Evolutionary conservation across 1,140 invertebrate species (phyloP).

Genomic region (Wasmannia auropunctata): DNA sequence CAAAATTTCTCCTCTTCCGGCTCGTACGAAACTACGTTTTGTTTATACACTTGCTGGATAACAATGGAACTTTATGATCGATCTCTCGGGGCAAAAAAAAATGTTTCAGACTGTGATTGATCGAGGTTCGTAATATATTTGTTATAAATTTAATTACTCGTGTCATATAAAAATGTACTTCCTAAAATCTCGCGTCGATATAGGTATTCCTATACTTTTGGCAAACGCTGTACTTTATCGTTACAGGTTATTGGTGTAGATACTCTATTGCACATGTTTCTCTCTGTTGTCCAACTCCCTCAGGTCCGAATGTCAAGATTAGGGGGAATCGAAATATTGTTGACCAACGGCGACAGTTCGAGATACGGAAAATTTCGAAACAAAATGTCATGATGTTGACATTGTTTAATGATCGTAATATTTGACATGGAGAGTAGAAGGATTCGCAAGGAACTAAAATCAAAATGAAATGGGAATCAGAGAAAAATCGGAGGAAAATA

Average conservation of each 20-base stretch:
- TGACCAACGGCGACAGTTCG: slow-evolving; percentile 23
- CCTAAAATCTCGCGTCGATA: background rate
- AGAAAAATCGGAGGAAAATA: background rate
- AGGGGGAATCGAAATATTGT: slow-evolving; percentile 49
- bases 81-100: background rate
- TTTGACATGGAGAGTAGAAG: background rate
- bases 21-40: background rate
- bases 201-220: background rate
- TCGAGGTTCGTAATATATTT: background rate
- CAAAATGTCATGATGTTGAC: slow-evolving; percentile 16
- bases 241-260: slow-evolving; percentile 31
- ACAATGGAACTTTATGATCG: background rate
- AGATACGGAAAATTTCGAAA: slow-evolving; percentile 46
- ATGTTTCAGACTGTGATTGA: background rate
- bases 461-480: background rate
- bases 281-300: slow-evolving; percentile 42
- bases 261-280: slow-evolving; percentile 33
- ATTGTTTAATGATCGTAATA: slow-evolving; percentile 39
- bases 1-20: background rate
- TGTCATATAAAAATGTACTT: background rate
- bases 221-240: slow-evolving; percentile 39
- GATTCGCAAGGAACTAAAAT: background rate
- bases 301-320: slow-evolving; percentile 51
- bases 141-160: background rate
- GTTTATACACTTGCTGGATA: background rate